A percentile compares a stretch with the other conserved stretches of the same genome.
Evolutionary conservation across 53 echinoderm and acorn worm species (phyloP).

Genomic region (Echinarachnius parma): DNA sequence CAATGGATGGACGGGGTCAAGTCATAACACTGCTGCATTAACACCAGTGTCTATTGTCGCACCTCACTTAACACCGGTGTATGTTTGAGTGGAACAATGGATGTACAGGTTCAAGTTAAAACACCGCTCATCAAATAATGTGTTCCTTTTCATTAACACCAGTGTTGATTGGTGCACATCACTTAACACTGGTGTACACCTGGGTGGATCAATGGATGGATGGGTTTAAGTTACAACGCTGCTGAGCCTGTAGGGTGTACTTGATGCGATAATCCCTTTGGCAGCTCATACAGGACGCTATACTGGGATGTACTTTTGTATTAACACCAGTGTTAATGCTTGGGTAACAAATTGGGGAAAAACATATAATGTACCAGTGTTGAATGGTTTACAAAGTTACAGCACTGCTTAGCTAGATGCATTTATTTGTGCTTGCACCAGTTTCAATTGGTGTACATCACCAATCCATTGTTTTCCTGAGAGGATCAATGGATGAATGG

Average conservation of each 20-base stretch:
- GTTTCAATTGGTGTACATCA: too few relatives aligned
- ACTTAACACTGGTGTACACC: background rate
- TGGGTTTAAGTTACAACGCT: background rate
- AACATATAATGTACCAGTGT: too few relatives aligned
- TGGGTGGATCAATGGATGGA: background rate
- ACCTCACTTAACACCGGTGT: conserved; percentile 4
- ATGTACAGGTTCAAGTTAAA: background rate
- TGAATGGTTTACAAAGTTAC: too few relatives aligned
- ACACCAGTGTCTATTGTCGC: background rate
- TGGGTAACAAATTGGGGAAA: too few relatives aligned
- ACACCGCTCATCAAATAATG: background rate
- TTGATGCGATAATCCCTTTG: too few relatives aligned
- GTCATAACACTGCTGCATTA: background rate
- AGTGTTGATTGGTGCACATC: background rate
- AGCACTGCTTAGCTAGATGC: too few relatives aligned
- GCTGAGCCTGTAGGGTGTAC: background rate
- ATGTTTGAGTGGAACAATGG: background rate
- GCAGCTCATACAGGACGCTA: too few relatives aligned
- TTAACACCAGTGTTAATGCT: too few relatives aligned
- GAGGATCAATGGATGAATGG: too few relatives aligned
- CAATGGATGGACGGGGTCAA: background rate
- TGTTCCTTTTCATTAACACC: background rate
- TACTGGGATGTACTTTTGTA: too few relatives aligned
- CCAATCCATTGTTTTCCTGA: too few relatives aligned
- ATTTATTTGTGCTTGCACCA: too few relatives aligned